Evolutionary conservation across 2,797 vertebrate genomes (phyloP), one percentile per base, ranked within the genome.

Genomic region (Acipenser transmontanus): DNA sequence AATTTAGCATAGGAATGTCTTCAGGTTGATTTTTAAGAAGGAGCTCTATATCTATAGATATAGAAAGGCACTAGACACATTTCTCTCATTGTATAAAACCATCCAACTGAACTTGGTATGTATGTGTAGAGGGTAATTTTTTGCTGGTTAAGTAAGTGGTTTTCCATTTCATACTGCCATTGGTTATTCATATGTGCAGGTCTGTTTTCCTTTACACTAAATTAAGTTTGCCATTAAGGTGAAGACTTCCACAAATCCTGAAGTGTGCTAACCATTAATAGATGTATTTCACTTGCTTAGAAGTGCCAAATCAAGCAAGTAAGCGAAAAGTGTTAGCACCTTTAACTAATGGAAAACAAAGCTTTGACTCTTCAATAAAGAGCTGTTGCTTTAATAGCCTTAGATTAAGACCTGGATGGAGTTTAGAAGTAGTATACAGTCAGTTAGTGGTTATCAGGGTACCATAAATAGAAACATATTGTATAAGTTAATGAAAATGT

Each of bases 1-100:
- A 82, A 82, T 70, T 73, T 77, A 85, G 72, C 68, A 51, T 76
- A 84, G 83, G 80, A 83, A 84, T 85, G 84, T 86, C 87, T 89
- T 83, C 74, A 67, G 68, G 66, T 69, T 69, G 64, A 71, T 63
- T 3, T 50, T 49, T 68, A 69, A 80, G 77, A 82, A 75, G 66
- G 77, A 80, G 66, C 68, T 73, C 72, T 70, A 76, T 77, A 76
- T 73, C 68, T 70, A 67, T 72, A 72, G 69, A 67, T 72, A 72
- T 67, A 10, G 70, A 78, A 71, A 66, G 57, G 56, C 71, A 77
- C 74, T 78, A 77, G 78, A 75, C 74, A 77, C 70, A 68, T 68
- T 78, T 61, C 75, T 75, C 66, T 76, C 72, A 68, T 70, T 83
- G 78, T 84, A 77, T 76, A 74, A 77, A 84, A 34, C 0, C 68